These are phyloP conservation scores for Hozukius guyotensis DNA, from an alignment of 2,797 vertebrate species.

Conservation along the genomic window DNA sequence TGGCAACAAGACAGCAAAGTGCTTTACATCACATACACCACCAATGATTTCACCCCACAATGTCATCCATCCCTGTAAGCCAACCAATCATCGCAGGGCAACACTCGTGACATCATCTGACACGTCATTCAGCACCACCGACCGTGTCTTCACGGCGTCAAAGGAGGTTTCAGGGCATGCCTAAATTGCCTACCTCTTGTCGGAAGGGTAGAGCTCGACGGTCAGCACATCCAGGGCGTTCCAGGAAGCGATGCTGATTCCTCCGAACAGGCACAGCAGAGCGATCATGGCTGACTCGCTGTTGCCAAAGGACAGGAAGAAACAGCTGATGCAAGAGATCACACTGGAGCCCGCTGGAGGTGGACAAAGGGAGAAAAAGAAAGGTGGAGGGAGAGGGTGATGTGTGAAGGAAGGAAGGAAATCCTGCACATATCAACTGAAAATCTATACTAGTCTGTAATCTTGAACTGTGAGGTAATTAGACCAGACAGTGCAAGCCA, in stretches of 20 bases:
- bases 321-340: conserved; percentile 97
- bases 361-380: not conserved
- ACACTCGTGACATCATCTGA: conserved; percentile 18
- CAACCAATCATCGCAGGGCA: conserved; percentile 33
- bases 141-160: not conserved
- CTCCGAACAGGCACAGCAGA: conserved; percentile 95
- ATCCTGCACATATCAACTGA: not conserved
- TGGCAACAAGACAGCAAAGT: conserved; percentile 20
- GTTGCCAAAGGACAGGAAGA: conserved; percentile 97
- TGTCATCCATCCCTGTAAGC: conserved; percentile 38
- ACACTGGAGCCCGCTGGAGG: conserved; percentile 93
- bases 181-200: conserved; percentile 87
- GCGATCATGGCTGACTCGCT: conserved; percentile 98
- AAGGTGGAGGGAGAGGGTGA: not conserved
- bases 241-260: conserved; percentile 98
- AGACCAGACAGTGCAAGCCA: no score
- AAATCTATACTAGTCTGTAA: not conserved
- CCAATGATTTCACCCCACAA: conserved; percentile 33
- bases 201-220: conserved; percentile 96
- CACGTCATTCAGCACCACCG: conserved; percentile 21
- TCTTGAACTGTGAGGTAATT: no score
- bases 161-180: conserved; percentile 26
- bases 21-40: not conserved
- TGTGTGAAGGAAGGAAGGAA: not conserved
- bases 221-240: conserved; percentile 95